Evolutionary conservation across 2,113 vertebrate species (phyloP).

Genomic region (Xyliphius kryptos): DNA sequence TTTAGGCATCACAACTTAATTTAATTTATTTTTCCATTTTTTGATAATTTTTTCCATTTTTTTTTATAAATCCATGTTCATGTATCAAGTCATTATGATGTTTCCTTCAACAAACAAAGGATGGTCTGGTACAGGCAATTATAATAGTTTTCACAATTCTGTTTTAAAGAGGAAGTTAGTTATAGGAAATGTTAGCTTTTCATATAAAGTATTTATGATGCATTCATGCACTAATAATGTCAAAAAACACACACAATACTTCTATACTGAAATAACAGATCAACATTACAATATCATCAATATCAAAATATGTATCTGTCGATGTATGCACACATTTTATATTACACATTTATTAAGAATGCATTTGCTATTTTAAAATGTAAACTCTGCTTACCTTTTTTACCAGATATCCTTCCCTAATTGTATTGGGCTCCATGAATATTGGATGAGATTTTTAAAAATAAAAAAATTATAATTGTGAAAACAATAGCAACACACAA

Average conservation of each 20-base stretch:
- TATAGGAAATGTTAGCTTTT: no score
- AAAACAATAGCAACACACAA: no score
- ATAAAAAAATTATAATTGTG: no score
- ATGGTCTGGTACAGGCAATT: not conserved
- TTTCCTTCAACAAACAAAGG: not conserved
- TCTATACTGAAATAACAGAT: no score
- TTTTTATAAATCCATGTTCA: not conserved
- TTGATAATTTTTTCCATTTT: not conserved
- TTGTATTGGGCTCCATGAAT: conserved; percentile 72
- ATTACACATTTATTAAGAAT: no score
- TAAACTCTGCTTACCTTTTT: conserved; percentile 76
- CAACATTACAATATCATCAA: no score
- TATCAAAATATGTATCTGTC: no score
- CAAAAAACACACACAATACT: no score
- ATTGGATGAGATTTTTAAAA: not conserved
- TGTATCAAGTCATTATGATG: not conserved
- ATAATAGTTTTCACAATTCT: not conserved
- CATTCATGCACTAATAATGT: no score
- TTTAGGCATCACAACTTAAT: not conserved
- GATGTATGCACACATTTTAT: no score
- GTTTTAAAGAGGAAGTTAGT: conserved; percentile 18
- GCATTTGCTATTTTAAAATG: no score
- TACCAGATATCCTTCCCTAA: conserved; percentile 89
- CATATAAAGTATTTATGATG: no score
- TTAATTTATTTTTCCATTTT: not conserved